These are phyloP conservation scores for Haliaeetus leucogaster DNA, from an alignment of 2,113 vertebrate genomes.

Conservation along the genomic window DNA sequence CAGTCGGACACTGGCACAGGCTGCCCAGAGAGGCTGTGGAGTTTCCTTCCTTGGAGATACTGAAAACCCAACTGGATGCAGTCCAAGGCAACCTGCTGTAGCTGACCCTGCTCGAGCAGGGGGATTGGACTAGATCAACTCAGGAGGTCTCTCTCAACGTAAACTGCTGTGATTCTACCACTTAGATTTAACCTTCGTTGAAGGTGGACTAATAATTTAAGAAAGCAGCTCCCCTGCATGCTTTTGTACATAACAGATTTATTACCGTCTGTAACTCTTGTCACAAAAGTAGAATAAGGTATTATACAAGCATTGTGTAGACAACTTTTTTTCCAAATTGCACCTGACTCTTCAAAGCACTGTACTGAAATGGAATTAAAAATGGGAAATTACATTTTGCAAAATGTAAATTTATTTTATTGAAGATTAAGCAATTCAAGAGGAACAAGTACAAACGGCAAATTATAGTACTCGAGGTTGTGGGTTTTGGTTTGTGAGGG, in stretches of 20 bases:
- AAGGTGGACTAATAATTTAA: not conserved
- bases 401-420: not conserved
- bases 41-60: not conserved
- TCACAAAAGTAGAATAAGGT: not conserved
- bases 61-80: not conserved
- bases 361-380: not conserved
- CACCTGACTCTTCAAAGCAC: not conserved
- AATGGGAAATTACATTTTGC: not conserved
- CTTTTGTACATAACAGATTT: not conserved
- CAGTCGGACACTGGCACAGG: not conserved
- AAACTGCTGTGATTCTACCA: not conserved
- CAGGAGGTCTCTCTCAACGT: not conserved
- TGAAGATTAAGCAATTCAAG: not conserved
- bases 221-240: not conserved
- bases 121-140: not conserved
- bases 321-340: not conserved
- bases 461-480: not conserved
- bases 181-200: not conserved
- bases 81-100: not conserved
- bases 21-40: not conserved
- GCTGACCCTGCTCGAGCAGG: not conserved
- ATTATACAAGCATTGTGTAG: not conserved
- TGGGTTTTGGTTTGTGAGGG: not conserved
- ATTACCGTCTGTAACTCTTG: not conserved
- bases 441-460: not conserved